Evolutionary conservation across 2,797 vertebrate genomes (phyloP).

Genomic region (Crenuchus spilurus): DNA sequence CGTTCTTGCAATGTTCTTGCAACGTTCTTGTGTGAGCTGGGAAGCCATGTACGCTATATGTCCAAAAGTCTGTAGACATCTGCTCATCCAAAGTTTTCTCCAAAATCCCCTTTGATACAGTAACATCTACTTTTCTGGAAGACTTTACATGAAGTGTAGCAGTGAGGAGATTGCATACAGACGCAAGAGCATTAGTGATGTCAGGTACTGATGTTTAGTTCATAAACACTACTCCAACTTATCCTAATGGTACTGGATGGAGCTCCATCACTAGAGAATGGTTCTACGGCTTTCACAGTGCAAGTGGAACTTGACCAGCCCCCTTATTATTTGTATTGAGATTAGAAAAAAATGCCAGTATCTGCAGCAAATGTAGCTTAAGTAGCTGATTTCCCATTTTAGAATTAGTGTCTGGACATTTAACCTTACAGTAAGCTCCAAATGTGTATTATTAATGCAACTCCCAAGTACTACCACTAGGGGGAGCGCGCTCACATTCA

Average conservation of each 20-base stretch:
- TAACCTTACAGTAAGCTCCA: no score
- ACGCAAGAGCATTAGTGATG: not conserved
- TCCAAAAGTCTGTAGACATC: not conserved
- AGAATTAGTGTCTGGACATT: no score
- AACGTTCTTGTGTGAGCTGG: no score
- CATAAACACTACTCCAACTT: not conserved
- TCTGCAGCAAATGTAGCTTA: no score
- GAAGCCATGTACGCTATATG: not conserved
- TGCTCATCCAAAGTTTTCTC: not conserved
- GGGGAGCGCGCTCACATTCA: conserved; percentile 25
- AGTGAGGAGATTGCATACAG: not conserved
- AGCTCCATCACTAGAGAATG: not conserved
- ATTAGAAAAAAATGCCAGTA: no score
- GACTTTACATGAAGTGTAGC: no score
- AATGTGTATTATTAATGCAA: not conserved
- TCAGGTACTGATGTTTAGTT: not conserved
- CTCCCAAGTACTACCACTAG: conserved; percentile 22
- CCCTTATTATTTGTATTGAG: no score
- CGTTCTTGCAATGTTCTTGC: no score
- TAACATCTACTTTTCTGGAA: no score
- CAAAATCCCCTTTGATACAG: no score
- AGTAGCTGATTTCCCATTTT: not conserved
- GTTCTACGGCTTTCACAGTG: no score
- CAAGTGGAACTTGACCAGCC: no score
- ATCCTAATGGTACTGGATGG: not conserved